phyloP scores from a whole-genome alignment of 2,113 vertebrate genomes.

The Psilopogon haemacephalus region DNA sequence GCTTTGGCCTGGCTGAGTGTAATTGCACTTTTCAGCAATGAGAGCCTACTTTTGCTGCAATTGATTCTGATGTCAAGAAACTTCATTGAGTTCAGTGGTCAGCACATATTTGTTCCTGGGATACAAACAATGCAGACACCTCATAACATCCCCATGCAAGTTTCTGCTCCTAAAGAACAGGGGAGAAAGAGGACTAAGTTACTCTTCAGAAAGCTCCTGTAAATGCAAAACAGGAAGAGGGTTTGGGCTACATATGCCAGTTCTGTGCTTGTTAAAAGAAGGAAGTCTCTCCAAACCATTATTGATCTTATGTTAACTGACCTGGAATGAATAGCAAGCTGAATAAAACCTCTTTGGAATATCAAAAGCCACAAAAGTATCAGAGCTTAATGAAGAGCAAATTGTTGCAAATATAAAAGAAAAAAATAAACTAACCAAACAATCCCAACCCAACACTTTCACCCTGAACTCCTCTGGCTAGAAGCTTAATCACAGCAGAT shows the following conservation, averaged over 20 bases:
- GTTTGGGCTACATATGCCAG: not conserved
- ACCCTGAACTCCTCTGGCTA: not conserved
- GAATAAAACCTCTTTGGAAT: not conserved
- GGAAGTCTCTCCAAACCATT: not conserved
- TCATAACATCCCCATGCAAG: fast-evolving
- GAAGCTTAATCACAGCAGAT: not conserved
- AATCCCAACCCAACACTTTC: not conserved
- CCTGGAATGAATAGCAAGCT: not conserved
- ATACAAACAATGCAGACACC: not conserved
- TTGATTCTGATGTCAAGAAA: not conserved
- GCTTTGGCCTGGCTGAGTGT: not conserved
- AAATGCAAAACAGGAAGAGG: not conserved
- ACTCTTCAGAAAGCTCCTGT: not conserved
- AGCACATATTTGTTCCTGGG: not conserved
- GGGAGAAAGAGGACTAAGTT: not conserved
- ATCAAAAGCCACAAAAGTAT: not conserved
- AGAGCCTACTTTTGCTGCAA: not conserved
- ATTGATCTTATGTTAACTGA: slow-evolving; percentile 6
- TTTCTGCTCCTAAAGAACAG: not conserved
- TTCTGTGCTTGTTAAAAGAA: not conserved
- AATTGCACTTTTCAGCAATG: not conserved
- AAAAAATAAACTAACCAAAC: not conserved
- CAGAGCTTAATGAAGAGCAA: not conserved
- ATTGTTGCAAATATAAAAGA: not conserved
- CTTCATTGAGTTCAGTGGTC: not conserved